Evolutionary conservation across 2,888 invertebrate species (phyloP), one percentile per base, ranked within the genome.

Genomic region (Platycheirus albimanus): DNA sequence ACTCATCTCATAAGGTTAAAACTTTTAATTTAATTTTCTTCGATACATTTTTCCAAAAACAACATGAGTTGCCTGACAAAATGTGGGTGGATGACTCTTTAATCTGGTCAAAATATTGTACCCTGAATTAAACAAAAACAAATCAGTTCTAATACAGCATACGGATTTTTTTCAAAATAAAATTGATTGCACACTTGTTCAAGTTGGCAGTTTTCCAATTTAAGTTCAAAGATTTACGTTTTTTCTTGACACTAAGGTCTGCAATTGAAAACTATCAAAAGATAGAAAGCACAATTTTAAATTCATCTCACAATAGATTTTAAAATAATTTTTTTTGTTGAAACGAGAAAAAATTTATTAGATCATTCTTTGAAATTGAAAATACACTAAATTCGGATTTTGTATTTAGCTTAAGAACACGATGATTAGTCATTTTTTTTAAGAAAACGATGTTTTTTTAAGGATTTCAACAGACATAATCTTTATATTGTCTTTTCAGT

Each of bases 171-270:
- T 49, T 24, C 5, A n/a, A 38, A 20, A 36, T 1, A 20, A 56
- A 19, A 38, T 38, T 38, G 8, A 56, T 38, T 38, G 13, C 13
- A 10, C 5, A 38, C 38, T 38, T 56, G 13, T 33, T 33, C 8
- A 2, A 6, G 5, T 66, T 78, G 78, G 78, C 78, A 78, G 38
- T 38, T 45, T 74, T 72, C 78, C 58, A 66, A 13, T 64, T 77
- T 13, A 24, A 41, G 28, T 30, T 45, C 19, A 28, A 52, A 66
- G 30, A 54, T 61, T 74, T 74, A 61, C 36, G 38, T 47, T 58
- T 61, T 36, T 33, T 30, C 52, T 28, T 72, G 72, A 61, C 66
- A 47, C 36, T 66, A 30, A 45, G 58, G 36, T 58, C 19, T 36
- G 30, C 78, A 58, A 66, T 61, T 38, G 56, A 61, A 69, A 58